Evolutionary conservation across 64 coral and sea anemone genomes (phyloP).

Genomic region (Dendronephthya gigantea): DNA sequence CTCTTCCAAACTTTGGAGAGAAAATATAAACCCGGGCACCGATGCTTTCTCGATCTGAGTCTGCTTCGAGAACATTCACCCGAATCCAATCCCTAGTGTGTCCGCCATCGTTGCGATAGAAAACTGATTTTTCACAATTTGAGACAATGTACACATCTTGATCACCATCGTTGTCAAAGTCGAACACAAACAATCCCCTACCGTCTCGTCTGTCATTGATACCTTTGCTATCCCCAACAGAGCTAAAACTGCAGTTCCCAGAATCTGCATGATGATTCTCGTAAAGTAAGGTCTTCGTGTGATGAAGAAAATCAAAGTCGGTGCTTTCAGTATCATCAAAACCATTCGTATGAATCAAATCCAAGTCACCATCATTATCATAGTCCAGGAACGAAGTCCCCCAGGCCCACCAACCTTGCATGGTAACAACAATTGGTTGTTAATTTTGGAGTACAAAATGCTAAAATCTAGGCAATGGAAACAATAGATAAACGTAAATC

Average conservation of each 20-base stretch:
- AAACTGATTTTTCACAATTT: constrained; percentile 61
- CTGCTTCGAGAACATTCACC: constrained; percentile 72
- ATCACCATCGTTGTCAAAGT: constrained; percentile 91
- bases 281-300: constrained; percentile 55
- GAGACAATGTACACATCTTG: constrained; percentile 72
- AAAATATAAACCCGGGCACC: constrained; percentile 70
- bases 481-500: too few species aligned
- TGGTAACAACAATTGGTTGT: too few species aligned
- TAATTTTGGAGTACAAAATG: too few species aligned
- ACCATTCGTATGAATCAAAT: constrained; percentile 87
- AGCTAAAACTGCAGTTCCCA: constrained; percentile 39
- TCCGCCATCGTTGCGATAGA: constrained; percentile 78
- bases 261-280: constrained; percentile 60
- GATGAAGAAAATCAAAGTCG: constrained; percentile 85
- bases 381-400: constrained; percentile 83
- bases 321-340: constrained; percentile 90
- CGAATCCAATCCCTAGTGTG: constrained; percentile 78
- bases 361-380: constrained; percentile 93
- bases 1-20: constrained; percentile 47
- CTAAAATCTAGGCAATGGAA: too few species aligned
- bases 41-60: constrained; percentile 55
- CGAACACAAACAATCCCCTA: constrained; percentile 73
- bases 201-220: constrained; percentile 72
- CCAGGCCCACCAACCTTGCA: constrained; percentile 55
- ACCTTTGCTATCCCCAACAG: constrained; percentile 48